These are phyloP conservation scores for Sitobion miscanthi DNA, from an alignment of 1,140 invertebrate genomes.

Conservation along the genomic window DNA sequence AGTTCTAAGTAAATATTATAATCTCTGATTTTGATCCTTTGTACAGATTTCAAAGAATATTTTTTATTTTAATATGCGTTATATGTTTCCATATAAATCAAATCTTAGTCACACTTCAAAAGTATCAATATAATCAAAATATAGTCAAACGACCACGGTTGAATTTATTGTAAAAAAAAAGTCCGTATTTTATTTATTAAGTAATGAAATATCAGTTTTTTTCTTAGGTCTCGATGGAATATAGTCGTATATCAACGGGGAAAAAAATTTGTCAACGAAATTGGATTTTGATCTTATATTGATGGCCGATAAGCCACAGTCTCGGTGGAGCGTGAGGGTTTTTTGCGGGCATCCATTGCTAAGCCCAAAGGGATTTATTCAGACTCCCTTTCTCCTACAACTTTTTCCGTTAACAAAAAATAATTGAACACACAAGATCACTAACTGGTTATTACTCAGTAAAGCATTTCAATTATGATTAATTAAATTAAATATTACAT, in stretches of 20 bases:
- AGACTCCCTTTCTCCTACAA: not conserved
- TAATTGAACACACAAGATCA: not conserved
- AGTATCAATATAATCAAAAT: not conserved
- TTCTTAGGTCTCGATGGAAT: not conserved
- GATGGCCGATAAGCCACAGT: constrained; percentile 42
- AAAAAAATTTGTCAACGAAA: constrained; percentile 48
- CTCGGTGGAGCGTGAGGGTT: not conserved
- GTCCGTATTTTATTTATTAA: constrained; percentile 9
- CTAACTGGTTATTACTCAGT: not conserved
- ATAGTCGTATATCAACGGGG: not conserved
- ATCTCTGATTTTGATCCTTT: not conserved
- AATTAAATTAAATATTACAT: not conserved
- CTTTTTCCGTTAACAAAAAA: constrained; percentile 21
- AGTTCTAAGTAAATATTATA: not conserved
- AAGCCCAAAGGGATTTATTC: constrained; percentile 35
- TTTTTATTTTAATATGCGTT: not conserved
- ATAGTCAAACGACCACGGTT: not conserved
- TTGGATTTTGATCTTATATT: constrained; percentile 52
- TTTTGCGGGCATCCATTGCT: not conserved
- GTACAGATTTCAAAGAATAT: not conserved
- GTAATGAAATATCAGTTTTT: constrained; percentile 25
- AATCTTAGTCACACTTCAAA: not conserved
- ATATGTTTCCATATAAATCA: not conserved
- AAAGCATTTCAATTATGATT: not conserved
- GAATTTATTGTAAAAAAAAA: not conserved